Base-by-base conservation (phyloP, 2,113 vertebrate genomes). In the Callaeas wilsoni region DNA sequence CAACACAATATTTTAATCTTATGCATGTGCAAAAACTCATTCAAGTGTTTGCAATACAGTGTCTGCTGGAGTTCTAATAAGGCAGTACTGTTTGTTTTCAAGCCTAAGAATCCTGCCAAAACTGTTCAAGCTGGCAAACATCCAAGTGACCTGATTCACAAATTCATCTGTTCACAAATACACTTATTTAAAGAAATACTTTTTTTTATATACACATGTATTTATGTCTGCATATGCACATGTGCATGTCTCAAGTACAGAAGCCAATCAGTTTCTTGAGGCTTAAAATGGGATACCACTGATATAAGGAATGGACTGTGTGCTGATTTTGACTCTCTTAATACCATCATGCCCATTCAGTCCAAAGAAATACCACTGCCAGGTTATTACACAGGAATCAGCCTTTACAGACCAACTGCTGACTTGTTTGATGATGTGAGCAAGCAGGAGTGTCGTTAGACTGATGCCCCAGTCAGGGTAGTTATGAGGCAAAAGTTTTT, bases 41-140 rank as follows among this genome's bases (percentile, higher is more conserved):
- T 97, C 73, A 88, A 94, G 90, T 59, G 33, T 70, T 93, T 95
- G 81, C 50, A 93, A 47, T 74, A 71, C 27, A 76, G 37, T 63
- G 73, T 88, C 87, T 95, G 69, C 78, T 84, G 90, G 79, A 87
- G 70, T 93, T 91, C 47, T 89, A 87, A 85, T 84, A 94, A 93
- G 57, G 42, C 39, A 20, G 15, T 74, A 27, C 53, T 68, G 23
- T 93, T 96, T 93, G 49, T 87, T 93, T 96, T 91, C 64, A 62
- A 59, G 42, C 35, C n/a, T 63, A 50, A 90, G 33, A 78, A 74
- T 93, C 42, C 62, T 69, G 49, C 35, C 67, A 73, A 94, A 96
- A 93, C 44, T 62, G 63, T 65, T 92, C 9, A 18, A 80, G 47
- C 74, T 70, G 87, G 57, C 52, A 89, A 90, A 68, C 44, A 52